A percentile compares a stretch with the other conserved stretches of the same genome.
These are phyloP conservation scores for Actenoides hombroni DNA, from an alignment of 2,113 vertebrate species.

Conservation along the genomic window DNA sequence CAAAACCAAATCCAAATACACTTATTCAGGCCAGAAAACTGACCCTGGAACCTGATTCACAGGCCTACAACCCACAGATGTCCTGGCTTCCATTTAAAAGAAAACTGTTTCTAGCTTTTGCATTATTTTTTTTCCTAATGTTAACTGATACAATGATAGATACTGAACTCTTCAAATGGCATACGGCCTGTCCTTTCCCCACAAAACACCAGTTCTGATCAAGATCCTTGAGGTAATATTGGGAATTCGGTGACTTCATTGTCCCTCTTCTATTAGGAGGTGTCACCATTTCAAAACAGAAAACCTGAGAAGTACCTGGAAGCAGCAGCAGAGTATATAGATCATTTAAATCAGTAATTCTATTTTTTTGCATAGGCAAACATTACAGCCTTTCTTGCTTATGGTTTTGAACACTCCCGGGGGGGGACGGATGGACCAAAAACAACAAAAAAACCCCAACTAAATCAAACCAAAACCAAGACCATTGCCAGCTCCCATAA, in stretches of 20 bases:
- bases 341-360: not conserved
- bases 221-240: not conserved
- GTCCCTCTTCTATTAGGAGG: not conserved
- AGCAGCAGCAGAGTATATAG: not conserved
- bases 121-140: too few species aligned
- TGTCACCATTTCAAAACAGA: not conserved
- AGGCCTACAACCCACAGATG: not conserved
- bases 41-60: not conserved
- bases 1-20: not conserved
- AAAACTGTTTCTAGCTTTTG: not conserved
- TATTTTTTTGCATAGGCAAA: not conserved
- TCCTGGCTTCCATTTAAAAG: not conserved
- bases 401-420: not conserved
- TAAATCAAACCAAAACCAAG: not conserved
- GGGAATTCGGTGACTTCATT: not conserved
- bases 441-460: too few species aligned
- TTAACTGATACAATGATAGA: not conserved
- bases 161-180: not conserved
- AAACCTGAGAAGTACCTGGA: not conserved
- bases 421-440: too few species aligned
- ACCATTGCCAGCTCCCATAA: not conserved
- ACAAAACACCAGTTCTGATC: not conserved
- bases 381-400: not conserved
- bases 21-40: not conserved
- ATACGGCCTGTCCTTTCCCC: not conserved